These are phyloP conservation scores for Peribatodes rhomboidaria DNA, from an alignment of 2,888 invertebrate genomes.

Conservation along the genomic window DNA sequence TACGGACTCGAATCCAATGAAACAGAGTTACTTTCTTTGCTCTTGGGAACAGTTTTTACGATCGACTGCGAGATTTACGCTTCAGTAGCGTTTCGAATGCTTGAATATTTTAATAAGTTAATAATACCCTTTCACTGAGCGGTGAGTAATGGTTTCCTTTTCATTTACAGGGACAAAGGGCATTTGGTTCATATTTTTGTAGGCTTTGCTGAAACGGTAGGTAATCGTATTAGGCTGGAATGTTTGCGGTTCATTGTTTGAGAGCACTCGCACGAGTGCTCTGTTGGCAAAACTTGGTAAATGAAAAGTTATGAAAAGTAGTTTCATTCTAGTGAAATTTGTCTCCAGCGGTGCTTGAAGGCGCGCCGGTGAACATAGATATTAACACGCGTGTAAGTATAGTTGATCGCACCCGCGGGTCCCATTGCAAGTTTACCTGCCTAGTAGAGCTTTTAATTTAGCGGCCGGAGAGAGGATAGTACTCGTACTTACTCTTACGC, in stretches of 20 bases:
- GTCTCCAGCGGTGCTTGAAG: constrained; percentile 68
- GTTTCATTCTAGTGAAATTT: constrained; percentile 64
- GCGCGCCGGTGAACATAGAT: constrained; percentile 63
- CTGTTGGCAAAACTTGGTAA: constrained; percentile 34
- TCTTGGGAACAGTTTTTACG: constrained; percentile 81
- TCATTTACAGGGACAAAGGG: constrained; percentile 57
- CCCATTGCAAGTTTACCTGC: constrained; percentile 67
- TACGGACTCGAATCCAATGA: constrained; percentile 73
- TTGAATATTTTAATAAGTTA: constrained; percentile 76
- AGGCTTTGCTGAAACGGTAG: constrained; percentile 24
- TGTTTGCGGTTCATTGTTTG: constrained; percentile 31
- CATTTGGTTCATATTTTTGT: constrained; percentile 45
- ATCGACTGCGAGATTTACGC: constrained; percentile 78
- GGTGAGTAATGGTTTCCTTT: constrained; percentile 61
- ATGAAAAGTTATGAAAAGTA: constrained; percentile 61
- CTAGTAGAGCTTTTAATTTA: constrained; percentile 56
- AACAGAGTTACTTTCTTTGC: constrained; percentile 74
- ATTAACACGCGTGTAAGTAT: constrained; percentile 71
- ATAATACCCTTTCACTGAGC: constrained; percentile 59
- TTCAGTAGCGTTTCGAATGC: constrained; percentile 69
- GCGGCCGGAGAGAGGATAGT: constrained; percentile 47
- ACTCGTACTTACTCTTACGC: constrained; percentile 11
- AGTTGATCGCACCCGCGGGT: constrained; percentile 71
- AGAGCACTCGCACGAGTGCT: constrained; percentile 22
- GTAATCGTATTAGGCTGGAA: constrained; percentile 26